A percentile compares a stretch with the other conserved stretches of the same genome.
Evolutionary conservation across 2,888 invertebrate species (phyloP).

Genomic region (Euphydryas editha): DNA sequence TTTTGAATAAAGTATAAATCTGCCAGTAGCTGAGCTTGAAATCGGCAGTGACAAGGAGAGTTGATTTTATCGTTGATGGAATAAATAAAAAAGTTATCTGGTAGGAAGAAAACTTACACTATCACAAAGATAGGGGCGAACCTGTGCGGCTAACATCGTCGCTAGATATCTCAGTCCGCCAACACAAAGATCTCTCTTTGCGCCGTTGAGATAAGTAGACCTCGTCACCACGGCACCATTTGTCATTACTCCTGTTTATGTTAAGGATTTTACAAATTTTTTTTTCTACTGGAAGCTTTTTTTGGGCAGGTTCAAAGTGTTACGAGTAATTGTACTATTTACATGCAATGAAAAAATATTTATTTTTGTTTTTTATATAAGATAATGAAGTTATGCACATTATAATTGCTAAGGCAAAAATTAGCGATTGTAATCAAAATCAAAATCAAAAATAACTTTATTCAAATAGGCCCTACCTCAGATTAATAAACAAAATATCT

Average conservation of each 20-base stretch:
- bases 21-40: conserved; percentile 12
- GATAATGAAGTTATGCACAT: too few species aligned
- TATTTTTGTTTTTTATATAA: too few species aligned
- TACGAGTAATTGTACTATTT: too few species aligned
- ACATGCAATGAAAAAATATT: neutral
- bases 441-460: too few species aligned
- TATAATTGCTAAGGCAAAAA: too few species aligned
- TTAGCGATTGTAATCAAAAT: too few species aligned
- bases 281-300: neutral
- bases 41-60: conserved; percentile 11
- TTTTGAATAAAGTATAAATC: neutral
- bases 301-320: neutral
- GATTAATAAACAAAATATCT: too few species aligned
- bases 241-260: conserved; percentile 69
- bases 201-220: conserved; percentile 64
- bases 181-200: conserved; percentile 61
- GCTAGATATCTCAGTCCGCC: conserved; percentile 61
- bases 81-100: conserved; percentile 56
- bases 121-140: conserved; percentile 60
- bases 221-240: conserved; percentile 51
- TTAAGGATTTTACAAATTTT: conserved; percentile 11
- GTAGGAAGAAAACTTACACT: conserved; percentile 50
- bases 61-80: conserved; percentile 28
- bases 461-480: too few species aligned
- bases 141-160: conserved; percentile 57